Percentiles rank a stretch among this genome's conserved stretches.
These are phyloP conservation scores for Emydura subglobosa DNA, from an alignment of 2,113 vertebrate genomes.

Conservation along the genomic window DNA sequence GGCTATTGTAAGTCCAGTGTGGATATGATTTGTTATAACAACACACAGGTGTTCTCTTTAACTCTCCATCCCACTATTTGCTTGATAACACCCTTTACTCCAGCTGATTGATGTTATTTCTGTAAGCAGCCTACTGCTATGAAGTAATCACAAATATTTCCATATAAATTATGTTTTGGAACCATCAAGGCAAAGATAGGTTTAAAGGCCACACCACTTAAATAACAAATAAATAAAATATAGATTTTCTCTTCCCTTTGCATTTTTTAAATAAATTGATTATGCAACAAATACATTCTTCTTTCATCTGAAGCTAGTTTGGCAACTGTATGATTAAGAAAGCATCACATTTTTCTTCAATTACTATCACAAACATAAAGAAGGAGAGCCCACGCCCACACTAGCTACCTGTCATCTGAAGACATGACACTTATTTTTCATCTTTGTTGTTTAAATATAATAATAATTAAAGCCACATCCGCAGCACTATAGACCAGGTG, in stretches of 20 bases:
- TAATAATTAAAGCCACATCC: background rate
- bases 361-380: conserved; percentile 12
- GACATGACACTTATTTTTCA: background rate
- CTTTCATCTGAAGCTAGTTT: background rate
- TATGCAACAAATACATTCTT: background rate
- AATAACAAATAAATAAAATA: conserved; percentile 49
- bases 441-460: conserved; percentile 26
- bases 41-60: conserved; percentile 70
- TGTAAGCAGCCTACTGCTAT: conserved; percentile 49
- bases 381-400: background rate
- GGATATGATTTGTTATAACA: conserved; percentile 68
- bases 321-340: background rate
- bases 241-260: background rate
- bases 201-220: conserved; percentile 21
- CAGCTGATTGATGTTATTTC: conserved; percentile 59
- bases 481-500: background rate
- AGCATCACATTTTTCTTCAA: background rate
- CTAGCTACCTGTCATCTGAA: background rate
- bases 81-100: conserved; percentile 61
- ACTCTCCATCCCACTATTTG: conserved; percentile 53
- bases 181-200: background rate
- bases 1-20: conserved; percentile 59
- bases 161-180: conserved; percentile 46
- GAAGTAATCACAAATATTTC: background rate
- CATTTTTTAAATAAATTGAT: background rate